Conservation (phyloP, 2,888 invertebrate species). For the Brachypterus glaber region DNA sequence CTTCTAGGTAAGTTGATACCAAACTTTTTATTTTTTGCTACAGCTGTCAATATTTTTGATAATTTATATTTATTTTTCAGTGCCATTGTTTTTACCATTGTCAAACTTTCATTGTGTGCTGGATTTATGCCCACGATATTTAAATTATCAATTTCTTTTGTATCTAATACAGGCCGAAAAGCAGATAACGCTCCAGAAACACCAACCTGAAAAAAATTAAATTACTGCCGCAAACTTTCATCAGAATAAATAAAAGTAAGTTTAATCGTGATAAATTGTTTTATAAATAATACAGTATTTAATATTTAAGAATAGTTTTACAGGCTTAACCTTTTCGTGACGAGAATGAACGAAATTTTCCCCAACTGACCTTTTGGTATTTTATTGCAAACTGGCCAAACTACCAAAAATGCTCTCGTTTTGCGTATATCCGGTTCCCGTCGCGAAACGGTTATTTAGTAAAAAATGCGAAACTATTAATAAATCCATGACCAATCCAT, state of each 20-base stretch:
- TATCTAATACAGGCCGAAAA: conserved; percentile 50
- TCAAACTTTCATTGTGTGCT: conserved; percentile 49
- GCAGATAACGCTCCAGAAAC: conserved; percentile 68
- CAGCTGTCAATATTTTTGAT: conserved; percentile 32
- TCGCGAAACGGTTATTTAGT: too few relatives aligned
- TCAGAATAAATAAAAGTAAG: not conserved
- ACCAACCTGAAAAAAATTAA: conserved; percentile 40
- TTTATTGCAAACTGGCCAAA: too few relatives aligned
- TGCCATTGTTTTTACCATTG: conserved; percentile 37
- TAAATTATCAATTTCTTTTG: conserved; percentile 31
- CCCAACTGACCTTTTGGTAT: too few relatives aligned
- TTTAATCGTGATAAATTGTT: too few relatives aligned
- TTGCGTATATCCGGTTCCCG: too few relatives aligned
- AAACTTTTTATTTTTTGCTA: conserved; percentile 35
- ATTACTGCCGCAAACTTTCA: not conserved
- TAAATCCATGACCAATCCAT: too few relatives aligned
- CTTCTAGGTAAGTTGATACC: conserved; percentile 33
- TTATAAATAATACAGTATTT: not conserved
- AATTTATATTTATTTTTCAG: conserved; percentile 29
- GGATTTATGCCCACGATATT: conserved; percentile 58
- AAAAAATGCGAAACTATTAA: too few relatives aligned
- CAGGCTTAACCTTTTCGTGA: too few relatives aligned
- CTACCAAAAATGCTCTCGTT: too few relatives aligned
- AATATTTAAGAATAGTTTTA: too few relatives aligned
- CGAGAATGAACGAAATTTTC: too few relatives aligned